phyloP scores from a whole-genome alignment of 1,140 invertebrate genomes.

The Drosophila hydei region DNA sequence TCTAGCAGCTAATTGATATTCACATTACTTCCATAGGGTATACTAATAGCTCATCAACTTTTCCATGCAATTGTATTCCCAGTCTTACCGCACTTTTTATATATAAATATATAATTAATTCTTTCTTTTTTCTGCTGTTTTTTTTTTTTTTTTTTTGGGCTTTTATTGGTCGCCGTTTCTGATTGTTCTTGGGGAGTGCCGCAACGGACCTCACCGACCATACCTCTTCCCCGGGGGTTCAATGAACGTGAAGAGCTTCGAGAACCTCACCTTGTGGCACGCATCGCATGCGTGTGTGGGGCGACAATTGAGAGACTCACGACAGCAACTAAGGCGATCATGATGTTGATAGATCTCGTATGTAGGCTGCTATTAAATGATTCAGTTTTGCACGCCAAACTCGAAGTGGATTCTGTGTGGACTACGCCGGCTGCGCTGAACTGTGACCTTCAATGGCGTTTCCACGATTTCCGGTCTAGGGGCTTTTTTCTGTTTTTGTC shows the following conservation, averaged over 20 bases:
- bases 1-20: neutral
- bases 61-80: slow-evolving; percentile 15
- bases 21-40: slow-evolving; percentile 6
- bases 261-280: slow-evolving; percentile 21
- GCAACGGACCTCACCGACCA: slow-evolving; percentile 2
- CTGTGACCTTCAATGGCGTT: slow-evolving; percentile 38
- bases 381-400: slow-evolving; percentile 52
- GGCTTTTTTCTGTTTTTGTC: neutral
- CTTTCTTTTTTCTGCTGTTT: slow-evolving; percentile 33
- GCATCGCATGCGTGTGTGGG: slow-evolving; percentile 31
- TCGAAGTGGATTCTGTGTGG: slow-evolving; percentile 30
- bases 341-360: slow-evolving; percentile 45
- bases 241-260: slow-evolving; percentile 47
- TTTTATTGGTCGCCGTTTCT: slow-evolving; percentile 15
- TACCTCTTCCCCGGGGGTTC: slow-evolving; percentile 40
- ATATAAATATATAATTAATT: slow-evolving; percentile 11
- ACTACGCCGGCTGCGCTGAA: slow-evolving; percentile 15
- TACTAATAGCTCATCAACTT: neutral
- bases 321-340: slow-evolving; percentile 15
- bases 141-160: slow-evolving; percentile 6
- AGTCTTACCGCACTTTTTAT: slow-evolving; percentile 17
- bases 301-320: slow-evolving; percentile 24
- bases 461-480: slow-evolving; percentile 44
- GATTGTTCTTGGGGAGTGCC: slow-evolving; percentile 56
- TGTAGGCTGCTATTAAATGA: slow-evolving; percentile 70